These are phyloP conservation scores for Lanius collurio DNA, from an alignment of 2,113 vertebrate genomes.

Conservation along the genomic window DNA sequence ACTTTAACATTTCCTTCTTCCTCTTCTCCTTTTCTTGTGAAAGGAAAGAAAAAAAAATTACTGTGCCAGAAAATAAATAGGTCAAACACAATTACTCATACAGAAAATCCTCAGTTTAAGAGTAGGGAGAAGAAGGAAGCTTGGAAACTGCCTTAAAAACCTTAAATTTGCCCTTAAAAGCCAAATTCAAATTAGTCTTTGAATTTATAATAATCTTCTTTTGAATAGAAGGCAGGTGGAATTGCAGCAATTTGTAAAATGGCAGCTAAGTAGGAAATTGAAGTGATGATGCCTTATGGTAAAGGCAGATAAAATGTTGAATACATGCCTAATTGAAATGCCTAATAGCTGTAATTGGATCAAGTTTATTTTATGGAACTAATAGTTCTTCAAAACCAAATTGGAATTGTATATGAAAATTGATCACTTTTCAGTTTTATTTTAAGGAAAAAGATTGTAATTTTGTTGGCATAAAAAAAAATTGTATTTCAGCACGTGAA, in stretches of 20 bases:
- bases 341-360: background rate
- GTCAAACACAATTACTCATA: slow-evolving; percentile 55
- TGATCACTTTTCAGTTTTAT: background rate
- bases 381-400: background rate
- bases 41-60: background rate
- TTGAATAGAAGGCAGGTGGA: background rate
- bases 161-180: background rate
- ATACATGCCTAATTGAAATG: background rate
- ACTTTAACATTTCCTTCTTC: slow-evolving; percentile 32
- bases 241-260: slow-evolving; percentile 32
- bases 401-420: background rate
- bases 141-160: slow-evolving; percentile 13
- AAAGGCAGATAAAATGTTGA: slow-evolving; percentile 1
- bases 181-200: background rate
- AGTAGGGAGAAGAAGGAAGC: background rate
- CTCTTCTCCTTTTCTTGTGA: background rate
- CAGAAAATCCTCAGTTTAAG: slow-evolving; percentile 46
- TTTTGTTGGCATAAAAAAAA: background rate
- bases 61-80: slow-evolving; percentile 54
- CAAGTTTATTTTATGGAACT: background rate
- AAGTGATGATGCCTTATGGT: background rate
- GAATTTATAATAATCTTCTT: background rate
- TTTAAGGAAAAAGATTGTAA: background rate
- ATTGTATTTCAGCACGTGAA: background rate
- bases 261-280: background rate